phyloP scores from a whole-genome alignment of 1,140 invertebrate genomes.

The Cydia amplana region DNA sequence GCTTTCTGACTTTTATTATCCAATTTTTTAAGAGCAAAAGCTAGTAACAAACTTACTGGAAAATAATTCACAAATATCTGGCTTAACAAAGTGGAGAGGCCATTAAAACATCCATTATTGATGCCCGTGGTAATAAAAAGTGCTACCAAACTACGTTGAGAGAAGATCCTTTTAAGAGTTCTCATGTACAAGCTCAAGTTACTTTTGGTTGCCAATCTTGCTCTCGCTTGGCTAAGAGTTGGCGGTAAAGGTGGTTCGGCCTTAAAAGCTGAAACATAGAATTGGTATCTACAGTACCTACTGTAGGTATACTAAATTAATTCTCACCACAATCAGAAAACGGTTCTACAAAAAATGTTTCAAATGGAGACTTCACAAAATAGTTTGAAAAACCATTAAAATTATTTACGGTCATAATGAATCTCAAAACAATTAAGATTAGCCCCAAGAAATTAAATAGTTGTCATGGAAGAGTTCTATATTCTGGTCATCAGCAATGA shows the following conservation, averaged over 20 bases:
- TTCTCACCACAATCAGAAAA: background rate
- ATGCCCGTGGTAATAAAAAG: constrained; percentile 38
- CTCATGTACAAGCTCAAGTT: constrained; percentile 30
- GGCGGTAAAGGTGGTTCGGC: constrained; percentile 81
- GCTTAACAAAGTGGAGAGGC: constrained; percentile 37
- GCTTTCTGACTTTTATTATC: background rate
- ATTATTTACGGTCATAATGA: too few species aligned
- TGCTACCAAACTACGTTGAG: constrained; percentile 31
- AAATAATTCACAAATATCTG: constrained; percentile 42
- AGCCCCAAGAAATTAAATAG: too few species aligned
- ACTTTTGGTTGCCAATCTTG: background rate
- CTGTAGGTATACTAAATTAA: constrained; percentile 5
- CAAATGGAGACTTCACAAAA: too few species aligned
- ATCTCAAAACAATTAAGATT: too few species aligned
- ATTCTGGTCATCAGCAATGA: too few species aligned
- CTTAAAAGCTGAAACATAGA: constrained; percentile 78
- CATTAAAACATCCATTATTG: constrained; percentile 44
- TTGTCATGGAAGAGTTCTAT: too few species aligned
- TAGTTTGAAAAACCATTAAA: too few species aligned
- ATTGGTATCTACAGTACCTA: constrained; percentile 30
- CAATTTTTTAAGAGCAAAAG: background rate
- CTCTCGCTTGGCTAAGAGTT: constrained; percentile 61
- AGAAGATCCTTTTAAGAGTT: constrained; percentile 36
- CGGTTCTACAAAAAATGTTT: too few species aligned
- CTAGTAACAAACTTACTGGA: constrained; percentile 36